phyloP scores from a whole-genome alignment of 2,113 vertebrate species.

The Salvelinus fontinalis region DNA sequence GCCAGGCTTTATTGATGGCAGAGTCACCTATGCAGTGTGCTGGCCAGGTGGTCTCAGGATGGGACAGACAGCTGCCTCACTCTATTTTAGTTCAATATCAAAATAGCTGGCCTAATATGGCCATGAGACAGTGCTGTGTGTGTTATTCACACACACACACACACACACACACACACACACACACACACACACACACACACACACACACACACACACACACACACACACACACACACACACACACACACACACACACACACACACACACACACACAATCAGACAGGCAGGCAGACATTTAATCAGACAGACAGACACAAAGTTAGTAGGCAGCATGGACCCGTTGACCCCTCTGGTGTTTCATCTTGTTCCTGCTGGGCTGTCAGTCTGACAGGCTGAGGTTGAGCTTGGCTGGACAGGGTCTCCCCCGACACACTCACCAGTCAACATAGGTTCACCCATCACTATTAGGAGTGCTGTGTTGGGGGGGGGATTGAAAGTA shows the following conservation, averaged over 20 bases:
- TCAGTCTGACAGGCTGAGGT: background rate
- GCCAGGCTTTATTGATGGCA: constrained; percentile 34
- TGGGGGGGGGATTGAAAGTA: no score
- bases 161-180: no score
- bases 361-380: background rate
- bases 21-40: constrained; percentile 59
- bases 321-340: background rate
- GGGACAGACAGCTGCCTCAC: constrained; percentile 51
- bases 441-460: background rate
- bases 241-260: background rate
- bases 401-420: background rate
- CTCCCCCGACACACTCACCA: background rate
- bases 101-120: constrained; percentile 51
- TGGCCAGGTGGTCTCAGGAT: constrained; percentile 42
- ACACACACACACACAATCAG: background rate
- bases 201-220: no score
- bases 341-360: background rate
- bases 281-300: no score
- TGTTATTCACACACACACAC: background rate
- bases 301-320: no score
- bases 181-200: no score
- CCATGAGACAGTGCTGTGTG: constrained; percentile 8
- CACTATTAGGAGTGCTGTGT: no score
- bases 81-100: constrained; percentile 64
- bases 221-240: no score